A percentile compares a stretch with the other conserved stretches of the same genome.
Evolutionary conservation across 1,140 invertebrate species (phyloP).

Genomic region (Phenacoccus solenopsis): DNA sequence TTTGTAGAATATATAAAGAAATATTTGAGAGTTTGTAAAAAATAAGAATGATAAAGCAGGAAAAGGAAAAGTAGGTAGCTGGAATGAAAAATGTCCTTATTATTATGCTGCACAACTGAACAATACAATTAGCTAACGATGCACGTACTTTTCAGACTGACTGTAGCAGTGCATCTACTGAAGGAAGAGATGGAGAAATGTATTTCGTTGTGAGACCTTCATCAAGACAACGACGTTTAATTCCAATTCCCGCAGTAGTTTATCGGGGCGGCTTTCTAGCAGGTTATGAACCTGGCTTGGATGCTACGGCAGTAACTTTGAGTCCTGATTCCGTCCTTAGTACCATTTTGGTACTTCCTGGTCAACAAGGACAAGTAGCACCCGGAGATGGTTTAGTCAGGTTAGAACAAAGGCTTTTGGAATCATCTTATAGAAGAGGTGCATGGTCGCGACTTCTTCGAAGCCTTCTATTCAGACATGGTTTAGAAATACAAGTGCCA

Average conservation of each 20-base stretch:
- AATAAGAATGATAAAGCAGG: too few species aligned
- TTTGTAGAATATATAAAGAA: too few species aligned
- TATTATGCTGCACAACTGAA: too few species aligned
- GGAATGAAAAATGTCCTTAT: too few species aligned
- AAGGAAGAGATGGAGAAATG: slow-evolving; percentile 64
- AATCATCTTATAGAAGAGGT: slow-evolving; percentile 48
- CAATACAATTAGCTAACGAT: too few species aligned
- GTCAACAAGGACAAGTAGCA: slow-evolving; percentile 53
- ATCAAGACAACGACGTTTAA: slow-evolving; percentile 56
- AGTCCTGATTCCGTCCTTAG: slow-evolving; percentile 56
- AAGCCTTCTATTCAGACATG: slow-evolving; percentile 52
- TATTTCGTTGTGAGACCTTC: slow-evolving; percentile 69
- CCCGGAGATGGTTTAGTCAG: slow-evolving; percentile 59
- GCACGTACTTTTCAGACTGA: slow-evolving; percentile 54
- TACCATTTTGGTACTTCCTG: slow-evolving; percentile 64
- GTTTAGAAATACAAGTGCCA: slow-evolving; percentile 64
- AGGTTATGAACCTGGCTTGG: slow-evolving; percentile 65
- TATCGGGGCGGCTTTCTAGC: slow-evolving; percentile 60
- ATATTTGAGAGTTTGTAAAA: too few species aligned
- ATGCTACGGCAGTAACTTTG: slow-evolving; percentile 63
- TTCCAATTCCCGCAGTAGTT: slow-evolving; percentile 66
- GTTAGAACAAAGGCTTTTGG: slow-evolving; percentile 52
- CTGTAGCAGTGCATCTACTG: slow-evolving; percentile 49
- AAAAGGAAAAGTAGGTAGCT: too few species aligned
- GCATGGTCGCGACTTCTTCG: slow-evolving; percentile 58